Evolutionary conservation across 2,113 vertebrate species (phyloP), one percentile per base, ranked within the genome.

Genomic region (Plecturocebus donacophilus): DNA sequence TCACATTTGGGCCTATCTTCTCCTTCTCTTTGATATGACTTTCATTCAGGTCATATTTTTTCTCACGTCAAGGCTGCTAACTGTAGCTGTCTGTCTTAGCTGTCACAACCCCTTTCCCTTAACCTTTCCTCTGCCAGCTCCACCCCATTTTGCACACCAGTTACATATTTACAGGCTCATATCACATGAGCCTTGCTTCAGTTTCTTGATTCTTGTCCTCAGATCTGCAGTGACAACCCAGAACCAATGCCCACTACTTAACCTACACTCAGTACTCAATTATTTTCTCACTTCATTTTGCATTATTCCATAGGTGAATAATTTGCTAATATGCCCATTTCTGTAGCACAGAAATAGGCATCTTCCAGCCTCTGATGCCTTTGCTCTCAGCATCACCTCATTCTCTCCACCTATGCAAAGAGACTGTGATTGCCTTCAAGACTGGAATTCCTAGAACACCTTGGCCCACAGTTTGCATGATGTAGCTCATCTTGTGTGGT

Each of bases 11-110:
- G 13, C 68, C 68, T 95, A 71, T 95, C 94, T 95, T 89, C 86
- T 90, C 87, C 45, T 79, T 96, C 80, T 95, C 79, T 88, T 97
- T 94, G 73, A 95, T 92, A 84, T 20, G 73, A 95, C 73, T 81
- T 96, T 91, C n/a, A 64, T 82, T 47, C 71, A 27, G 49, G 85
- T 76, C 66, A 20, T 85, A 6, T 91, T 66, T 92, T 92, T 87
- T 42, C 76, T 87, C 25, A 13, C 52, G 49, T 87, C 16, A 21
- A 45, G 20, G 40, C 70, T 66, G 21, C 82, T 84, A 58, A 85
- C 52, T 79, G 7, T 4, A 3, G 61, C 27, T 58, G 38, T 17
- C 25, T 79, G 5, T n/a, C n/a, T 54, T 79, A 52, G 47, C 77
- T 38, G 14, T 30, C 30, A 40, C 20, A 8, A 2, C 21, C 0